Conservation (phyloP, 1,140 invertebrate species). For the Bathynomus jamesi region DNA sequence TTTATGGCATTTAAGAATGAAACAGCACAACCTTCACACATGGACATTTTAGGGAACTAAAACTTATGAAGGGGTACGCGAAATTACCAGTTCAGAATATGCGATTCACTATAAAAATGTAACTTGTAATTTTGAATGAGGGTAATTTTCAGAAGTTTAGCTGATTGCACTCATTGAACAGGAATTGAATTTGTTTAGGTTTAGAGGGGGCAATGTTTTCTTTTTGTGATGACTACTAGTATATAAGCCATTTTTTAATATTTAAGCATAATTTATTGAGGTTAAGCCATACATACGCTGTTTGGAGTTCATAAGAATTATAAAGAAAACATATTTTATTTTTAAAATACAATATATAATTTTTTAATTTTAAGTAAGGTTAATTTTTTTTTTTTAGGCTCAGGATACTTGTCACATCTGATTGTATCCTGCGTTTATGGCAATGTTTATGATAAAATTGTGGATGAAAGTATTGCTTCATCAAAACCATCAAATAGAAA, state of each 20-base stretch:
- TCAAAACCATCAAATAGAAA: background rate
- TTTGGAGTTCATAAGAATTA: background rate
- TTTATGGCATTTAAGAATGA: too few species aligned
- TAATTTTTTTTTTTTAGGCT: slow-evolving; percentile 56
- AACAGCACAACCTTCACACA: too few species aligned
- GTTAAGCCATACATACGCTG: background rate
- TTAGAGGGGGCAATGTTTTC: background rate
- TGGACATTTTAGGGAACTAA: too few species aligned
- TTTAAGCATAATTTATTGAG: background rate
- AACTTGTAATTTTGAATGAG: too few species aligned
- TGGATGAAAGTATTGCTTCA: slow-evolving; percentile 46
- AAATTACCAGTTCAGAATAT: too few species aligned
- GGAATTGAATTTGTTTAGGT: too few species aligned
- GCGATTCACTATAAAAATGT: too few species aligned
- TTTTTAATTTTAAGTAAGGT: slow-evolving; percentile 50
- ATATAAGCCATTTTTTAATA: background rate
- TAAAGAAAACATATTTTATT: slow-evolving; percentile 13
- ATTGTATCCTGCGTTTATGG: slow-evolving; percentile 25
- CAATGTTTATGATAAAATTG: slow-evolving; percentile 20
- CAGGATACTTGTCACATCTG: slow-evolving; percentile 36
- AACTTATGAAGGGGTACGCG: too few species aligned
- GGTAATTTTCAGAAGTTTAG: too few species aligned
- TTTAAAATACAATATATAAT: slow-evolving; percentile 48
- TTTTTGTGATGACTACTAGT: background rate
- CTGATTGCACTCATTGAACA: too few species aligned